Evolutionary conservation across 2,797 vertebrate species (phyloP).

Genomic region (Pipistrellus nathusii): DNA sequence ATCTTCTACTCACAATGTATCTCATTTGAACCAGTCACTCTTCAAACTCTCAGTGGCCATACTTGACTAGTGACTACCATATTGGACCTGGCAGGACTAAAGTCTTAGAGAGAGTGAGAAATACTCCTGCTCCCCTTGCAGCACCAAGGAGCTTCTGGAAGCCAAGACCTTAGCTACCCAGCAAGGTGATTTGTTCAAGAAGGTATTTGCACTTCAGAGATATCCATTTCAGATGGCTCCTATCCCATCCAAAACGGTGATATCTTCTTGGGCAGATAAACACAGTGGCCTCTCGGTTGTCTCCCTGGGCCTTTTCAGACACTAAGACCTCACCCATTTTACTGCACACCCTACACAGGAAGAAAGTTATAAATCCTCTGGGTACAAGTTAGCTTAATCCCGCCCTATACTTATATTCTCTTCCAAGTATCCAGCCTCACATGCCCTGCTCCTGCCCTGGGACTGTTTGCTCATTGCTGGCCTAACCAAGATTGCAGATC

Average conservation of each 20-base stretch:
- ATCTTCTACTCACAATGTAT: background rate
- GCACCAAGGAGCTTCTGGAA: background rate
- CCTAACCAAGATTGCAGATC: background rate
- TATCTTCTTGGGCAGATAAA: background rate
- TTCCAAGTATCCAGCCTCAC: background rate
- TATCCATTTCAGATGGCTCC: background rate
- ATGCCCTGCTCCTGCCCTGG: background rate
- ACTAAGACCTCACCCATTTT: background rate
- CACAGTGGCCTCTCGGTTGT: too few relatives aligned
- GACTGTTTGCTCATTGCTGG: background rate
- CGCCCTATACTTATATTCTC: background rate
- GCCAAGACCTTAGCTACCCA: background rate
- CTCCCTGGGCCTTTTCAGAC: background rate
- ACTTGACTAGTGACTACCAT: background rate
- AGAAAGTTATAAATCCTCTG: conserved; percentile 4
- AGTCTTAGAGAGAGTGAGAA: background rate
- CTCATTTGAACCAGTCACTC: background rate
- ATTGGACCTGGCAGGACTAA: background rate
- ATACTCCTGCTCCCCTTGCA: background rate
- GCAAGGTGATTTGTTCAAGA: background rate
- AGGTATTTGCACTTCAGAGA: background rate
- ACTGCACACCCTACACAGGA: background rate
- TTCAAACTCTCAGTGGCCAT: background rate
- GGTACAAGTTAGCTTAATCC: background rate
- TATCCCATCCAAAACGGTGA: background rate